Conservation (phyloP, 2,888 invertebrate species). For the Tanypteryx hageni region DNA sequence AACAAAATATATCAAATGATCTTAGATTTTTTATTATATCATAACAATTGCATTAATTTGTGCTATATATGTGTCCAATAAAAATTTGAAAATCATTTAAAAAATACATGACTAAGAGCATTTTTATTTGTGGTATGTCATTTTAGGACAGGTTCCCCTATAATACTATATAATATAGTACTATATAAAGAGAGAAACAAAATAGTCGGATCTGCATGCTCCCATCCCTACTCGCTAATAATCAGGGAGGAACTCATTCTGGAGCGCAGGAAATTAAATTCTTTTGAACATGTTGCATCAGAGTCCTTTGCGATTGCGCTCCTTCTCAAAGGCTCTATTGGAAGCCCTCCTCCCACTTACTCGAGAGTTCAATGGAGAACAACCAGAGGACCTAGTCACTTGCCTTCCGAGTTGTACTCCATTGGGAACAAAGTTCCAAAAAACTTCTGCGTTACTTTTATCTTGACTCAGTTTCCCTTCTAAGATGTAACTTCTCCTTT, state of each 20-base stretch:
- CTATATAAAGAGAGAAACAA: too few species aligned
- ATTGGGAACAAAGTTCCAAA: background rate
- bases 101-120: too few species aligned
- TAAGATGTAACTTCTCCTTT: conserved; percentile 9
- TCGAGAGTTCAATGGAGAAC: background rate
- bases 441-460: conserved; percentile 2
- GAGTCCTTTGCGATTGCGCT: background rate
- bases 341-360: conserved; percentile 12
- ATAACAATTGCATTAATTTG: too few species aligned
- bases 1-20: too few species aligned
- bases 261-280: background rate
- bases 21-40: too few species aligned
- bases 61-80: too few species aligned
- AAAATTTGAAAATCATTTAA: too few species aligned
- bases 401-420: background rate
- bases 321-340: conserved; percentile 2
- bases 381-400: background rate
- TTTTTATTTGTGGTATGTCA: too few species aligned
- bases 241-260: background rate
- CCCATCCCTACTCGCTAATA: too few species aligned
- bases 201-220: too few species aligned
- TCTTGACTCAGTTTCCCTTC: conserved; percentile 10
- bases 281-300: background rate
- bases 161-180: too few species aligned
- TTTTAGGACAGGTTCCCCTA: too few species aligned